A percentile compares a stretch with the other conserved stretches of the same genome.
These are phyloP conservation scores for Oreotrochilus melanogaster DNA, from an alignment of 2,113 vertebrate species.

Conservation along the genomic window DNA sequence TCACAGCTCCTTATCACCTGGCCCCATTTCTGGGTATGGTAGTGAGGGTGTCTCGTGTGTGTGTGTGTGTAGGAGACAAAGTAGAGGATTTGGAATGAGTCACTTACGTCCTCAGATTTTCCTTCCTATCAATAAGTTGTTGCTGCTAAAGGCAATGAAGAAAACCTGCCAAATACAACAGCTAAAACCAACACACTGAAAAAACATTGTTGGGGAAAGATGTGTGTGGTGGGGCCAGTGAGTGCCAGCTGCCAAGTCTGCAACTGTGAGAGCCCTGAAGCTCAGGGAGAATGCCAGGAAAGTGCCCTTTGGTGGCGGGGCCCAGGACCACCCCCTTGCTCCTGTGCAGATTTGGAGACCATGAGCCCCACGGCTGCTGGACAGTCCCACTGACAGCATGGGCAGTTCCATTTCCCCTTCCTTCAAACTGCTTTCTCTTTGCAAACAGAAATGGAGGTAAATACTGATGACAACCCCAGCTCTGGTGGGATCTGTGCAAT, in stretches of 20 bases:
- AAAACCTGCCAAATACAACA: conserved; percentile 42
- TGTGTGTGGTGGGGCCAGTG: background rate
- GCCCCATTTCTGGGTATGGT: background rate
- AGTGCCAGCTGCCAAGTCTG: conserved; percentile 3
- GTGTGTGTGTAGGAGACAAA: background rate
- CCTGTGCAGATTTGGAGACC: background rate
- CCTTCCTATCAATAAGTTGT: background rate
- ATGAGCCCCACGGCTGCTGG: background rate
- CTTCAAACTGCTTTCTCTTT: background rate
- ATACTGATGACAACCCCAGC: background rate
- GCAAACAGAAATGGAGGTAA: background rate
- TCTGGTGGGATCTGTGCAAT: background rate
- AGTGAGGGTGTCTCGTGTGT: background rate
- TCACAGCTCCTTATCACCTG: background rate
- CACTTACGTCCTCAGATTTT: background rate
- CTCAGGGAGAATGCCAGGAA: background rate
- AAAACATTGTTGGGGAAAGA: conserved; percentile 31
- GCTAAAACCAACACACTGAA: conserved; percentile 41
- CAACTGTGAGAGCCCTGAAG: background rate
- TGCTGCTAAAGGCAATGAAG: conserved; percentile 5
- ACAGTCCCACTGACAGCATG: background rate
- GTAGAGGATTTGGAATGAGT: background rate
- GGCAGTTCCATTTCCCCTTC: background rate
- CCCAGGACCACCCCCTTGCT: background rate
- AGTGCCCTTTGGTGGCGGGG: background rate